Percentiles rank a stretch among this genome's conserved stretches.
phyloP scores from a whole-genome alignment of 2,113 vertebrate species.

The Eurypyga helias region DNA sequence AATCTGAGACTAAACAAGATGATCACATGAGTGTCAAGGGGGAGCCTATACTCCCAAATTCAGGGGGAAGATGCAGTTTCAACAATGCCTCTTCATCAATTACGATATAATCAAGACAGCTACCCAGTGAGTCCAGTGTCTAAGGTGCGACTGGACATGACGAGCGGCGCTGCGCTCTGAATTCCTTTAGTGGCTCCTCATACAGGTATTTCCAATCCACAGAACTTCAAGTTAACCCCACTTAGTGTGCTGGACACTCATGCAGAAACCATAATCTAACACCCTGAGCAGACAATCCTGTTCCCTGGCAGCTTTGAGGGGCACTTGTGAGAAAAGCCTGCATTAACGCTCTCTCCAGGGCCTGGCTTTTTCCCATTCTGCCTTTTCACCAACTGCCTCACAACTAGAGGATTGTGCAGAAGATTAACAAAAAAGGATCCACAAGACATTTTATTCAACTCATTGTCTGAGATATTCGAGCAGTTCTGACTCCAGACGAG shows the following conservation, averaged over 20 bases:
- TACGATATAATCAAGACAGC: fast-evolving
- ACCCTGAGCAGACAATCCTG: not conserved
- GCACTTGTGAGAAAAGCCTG: not conserved
- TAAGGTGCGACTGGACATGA: not conserved
- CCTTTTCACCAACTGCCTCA: not conserved
- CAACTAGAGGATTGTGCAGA: not conserved
- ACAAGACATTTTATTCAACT: slow-evolving; percentile 48
- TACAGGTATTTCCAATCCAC: not conserved
- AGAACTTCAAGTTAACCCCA: not conserved
- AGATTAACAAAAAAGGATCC: not conserved
- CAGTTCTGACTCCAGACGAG: not conserved
- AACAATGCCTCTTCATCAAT: not conserved
- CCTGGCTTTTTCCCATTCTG: not conserved
- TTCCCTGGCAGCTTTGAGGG: not conserved
- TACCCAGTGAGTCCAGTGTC: not conserved
- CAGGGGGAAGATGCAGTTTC: not conserved
- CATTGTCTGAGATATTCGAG: not conserved
- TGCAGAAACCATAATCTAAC: not conserved
- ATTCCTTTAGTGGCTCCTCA: not conserved
- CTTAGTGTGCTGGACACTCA: fast-evolving
- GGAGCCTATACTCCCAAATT: not conserved
- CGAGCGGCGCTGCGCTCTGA: not conserved
- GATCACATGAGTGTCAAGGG: fast-evolving
- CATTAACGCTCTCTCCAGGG: not conserved
- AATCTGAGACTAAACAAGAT: not conserved